Percentiles rank a stretch among this genome's conserved stretches.
Conservation (phyloP, 2,888 invertebrate species). For the Digitonthophagus gazella region DNA sequence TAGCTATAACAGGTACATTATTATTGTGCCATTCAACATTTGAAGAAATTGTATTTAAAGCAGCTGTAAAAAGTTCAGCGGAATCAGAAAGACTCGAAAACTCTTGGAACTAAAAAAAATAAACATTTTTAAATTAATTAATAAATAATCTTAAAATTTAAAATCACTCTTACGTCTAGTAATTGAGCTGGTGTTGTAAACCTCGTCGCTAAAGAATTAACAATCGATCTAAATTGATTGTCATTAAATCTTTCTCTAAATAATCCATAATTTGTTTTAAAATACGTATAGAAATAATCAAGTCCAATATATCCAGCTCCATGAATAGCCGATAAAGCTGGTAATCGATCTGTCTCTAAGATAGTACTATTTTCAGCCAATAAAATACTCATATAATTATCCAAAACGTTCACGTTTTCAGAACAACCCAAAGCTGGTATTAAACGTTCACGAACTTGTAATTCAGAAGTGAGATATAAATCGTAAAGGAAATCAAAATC, state of each 20-base stretch:
- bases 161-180: neutral
- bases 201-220: constrained; percentile 1
- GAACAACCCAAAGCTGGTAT: constrained; percentile 31
- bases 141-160: neutral
- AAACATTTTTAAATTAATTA: too few relatives aligned
- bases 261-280: neutral
- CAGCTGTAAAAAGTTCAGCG: neutral
- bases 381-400: constrained; percentile 15
- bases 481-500: constrained; percentile 65
- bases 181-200: constrained; percentile 5
- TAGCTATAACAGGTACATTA: neutral
- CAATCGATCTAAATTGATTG: neutral
- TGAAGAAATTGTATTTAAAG: neutral
- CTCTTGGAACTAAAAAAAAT: neutral
- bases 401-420: constrained; percentile 22
- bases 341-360: neutral
- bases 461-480: constrained; percentile 40
- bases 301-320: constrained; percentile 9
- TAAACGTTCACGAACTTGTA: constrained; percentile 21
- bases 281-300: constrained; percentile 7
- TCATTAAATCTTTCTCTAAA: constrained; percentile 7
- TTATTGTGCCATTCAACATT: neutral
- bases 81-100: neutral
- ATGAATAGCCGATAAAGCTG: constrained; percentile 2
- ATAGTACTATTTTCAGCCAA: neutral